Conservation (phyloP, 2,113 vertebrate genomes). For the Notechis scutatus region DNA sequence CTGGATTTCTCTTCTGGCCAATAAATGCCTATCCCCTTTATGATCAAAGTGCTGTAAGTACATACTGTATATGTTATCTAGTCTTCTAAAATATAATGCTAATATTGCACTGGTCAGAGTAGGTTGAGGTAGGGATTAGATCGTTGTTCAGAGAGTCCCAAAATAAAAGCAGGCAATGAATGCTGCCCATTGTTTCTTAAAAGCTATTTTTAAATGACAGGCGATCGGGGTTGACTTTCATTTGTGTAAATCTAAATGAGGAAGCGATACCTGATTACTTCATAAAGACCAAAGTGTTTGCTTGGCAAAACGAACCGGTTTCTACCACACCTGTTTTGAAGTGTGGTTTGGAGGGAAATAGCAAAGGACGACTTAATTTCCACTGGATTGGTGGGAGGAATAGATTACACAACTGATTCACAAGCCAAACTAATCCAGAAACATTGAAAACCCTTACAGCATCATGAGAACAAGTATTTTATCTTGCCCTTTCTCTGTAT, state of each 20-base stretch:
- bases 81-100: background rate
- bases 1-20: background rate
- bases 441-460: conserved; percentile 14
- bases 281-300: background rate
- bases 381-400: background rate
- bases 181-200: background rate
- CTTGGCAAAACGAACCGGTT: background rate
- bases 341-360: background rate
- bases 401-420: conserved; percentile 15
- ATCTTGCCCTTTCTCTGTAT: background rate
- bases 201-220: background rate
- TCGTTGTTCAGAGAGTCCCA: background rate
- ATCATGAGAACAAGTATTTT: background rate
- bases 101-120: background rate
- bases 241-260: rapidly evolving
- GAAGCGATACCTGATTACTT: conserved; percentile 15
- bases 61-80: background rate
- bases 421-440: conserved; percentile 49
- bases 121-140: background rate
- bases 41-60: background rate
- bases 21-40: background rate
- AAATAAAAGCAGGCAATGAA: background rate
- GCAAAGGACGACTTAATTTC: conserved; percentile 32
- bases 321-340: conserved; percentile 25
- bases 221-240: background rate